Percentiles rank a stretch among this genome's conserved stretches.
Evolutionary conservation across 2,888 invertebrate species (phyloP).

Genomic region (Muscina levida): DNA sequence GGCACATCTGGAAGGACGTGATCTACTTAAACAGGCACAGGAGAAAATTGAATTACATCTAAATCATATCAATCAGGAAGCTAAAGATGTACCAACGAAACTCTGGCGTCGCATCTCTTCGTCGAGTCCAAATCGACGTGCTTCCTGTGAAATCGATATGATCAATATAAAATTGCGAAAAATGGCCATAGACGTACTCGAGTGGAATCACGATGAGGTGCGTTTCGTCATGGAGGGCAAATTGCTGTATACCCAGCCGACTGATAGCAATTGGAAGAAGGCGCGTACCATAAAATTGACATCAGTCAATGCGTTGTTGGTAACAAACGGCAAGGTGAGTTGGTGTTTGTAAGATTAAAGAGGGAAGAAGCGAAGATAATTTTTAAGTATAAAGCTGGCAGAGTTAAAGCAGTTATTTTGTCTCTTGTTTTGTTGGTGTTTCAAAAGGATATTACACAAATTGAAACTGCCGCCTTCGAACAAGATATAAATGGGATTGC

Average conservation of each 20-base stretch:
- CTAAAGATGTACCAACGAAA: constrained; percentile 94
- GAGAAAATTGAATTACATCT: constrained; percentile 95
- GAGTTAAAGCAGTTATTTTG: no score
- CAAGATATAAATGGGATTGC: no score
- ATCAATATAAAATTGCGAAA: constrained; percentile 94
- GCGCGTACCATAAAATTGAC: constrained; percentile 93
- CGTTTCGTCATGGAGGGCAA: constrained; percentile 95
- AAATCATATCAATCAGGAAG: constrained; percentile 96
- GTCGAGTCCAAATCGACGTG: constrained; percentile 84
- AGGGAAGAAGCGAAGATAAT: no score
- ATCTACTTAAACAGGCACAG: constrained; percentile 92
- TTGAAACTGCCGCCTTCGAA: no score
- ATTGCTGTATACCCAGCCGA: constrained; percentile 92
- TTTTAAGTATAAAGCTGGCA: no score
- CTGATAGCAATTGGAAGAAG: constrained; percentile 94
- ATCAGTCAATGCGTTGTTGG: constrained; percentile 92
- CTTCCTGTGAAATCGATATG: constrained; percentile 91
- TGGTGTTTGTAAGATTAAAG: neutral
- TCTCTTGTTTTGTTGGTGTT: no score
- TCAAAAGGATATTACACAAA: no score
- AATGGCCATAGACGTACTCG: constrained; percentile 95
- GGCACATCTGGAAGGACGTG: constrained; percentile 89
- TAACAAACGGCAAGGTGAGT: constrained; percentile 93
- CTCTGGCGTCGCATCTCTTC: constrained; percentile 93
- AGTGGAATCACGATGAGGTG: constrained; percentile 96